Evolutionary conservation across 2,888 invertebrate species (phyloP).

Genomic region (Pherbina coryleti): DNA sequence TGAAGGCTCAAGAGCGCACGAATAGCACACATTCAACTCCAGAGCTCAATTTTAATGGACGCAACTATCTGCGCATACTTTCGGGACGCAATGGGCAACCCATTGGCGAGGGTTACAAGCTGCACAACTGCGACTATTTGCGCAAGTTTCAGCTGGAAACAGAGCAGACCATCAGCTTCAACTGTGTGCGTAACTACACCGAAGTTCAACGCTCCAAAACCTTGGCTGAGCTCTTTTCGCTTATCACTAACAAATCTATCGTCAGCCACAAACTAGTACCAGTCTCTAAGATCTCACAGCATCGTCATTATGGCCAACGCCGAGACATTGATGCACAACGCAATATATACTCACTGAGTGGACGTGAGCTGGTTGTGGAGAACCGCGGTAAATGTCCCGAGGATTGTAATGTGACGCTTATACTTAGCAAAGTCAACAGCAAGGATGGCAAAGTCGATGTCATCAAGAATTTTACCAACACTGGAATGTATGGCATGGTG

Average conservation of each 20-base stretch:
- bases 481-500: conserved; percentile 79
- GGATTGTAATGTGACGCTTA: conserved; percentile 75
- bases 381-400: conserved; percentile 81
- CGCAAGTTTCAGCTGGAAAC: conserved; percentile 73
- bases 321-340: conserved; percentile 73
- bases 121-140: conserved; percentile 74
- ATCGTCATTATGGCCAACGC: conserved; percentile 72
- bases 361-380: conserved; percentile 77
- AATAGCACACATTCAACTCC: conserved; percentile 31
- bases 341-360: conserved; percentile 74
- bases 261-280: conserved; percentile 61
- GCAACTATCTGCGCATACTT: conserved; percentile 77
- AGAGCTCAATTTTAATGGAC: conserved; percentile 67
- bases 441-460: conserved; percentile 70
- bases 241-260: conserved; percentile 68
- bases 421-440: conserved; percentile 73
- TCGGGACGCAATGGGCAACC: conserved; percentile 79
- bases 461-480: conserved; percentile 75
- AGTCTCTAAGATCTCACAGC: conserved; percentile 70
- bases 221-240: conserved; percentile 69
- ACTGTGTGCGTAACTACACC: conserved; percentile 74
- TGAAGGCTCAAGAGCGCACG: conserved; percentile 48
- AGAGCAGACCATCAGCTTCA: conserved; percentile 71
- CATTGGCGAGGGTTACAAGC: conserved; percentile 74
- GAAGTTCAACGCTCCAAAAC: conserved; percentile 72